A percentile compares a stretch with the other conserved stretches of the same genome.
Conservation (phyloP, 1,140 invertebrate genomes). For the Brachionus rubens region DNA sequence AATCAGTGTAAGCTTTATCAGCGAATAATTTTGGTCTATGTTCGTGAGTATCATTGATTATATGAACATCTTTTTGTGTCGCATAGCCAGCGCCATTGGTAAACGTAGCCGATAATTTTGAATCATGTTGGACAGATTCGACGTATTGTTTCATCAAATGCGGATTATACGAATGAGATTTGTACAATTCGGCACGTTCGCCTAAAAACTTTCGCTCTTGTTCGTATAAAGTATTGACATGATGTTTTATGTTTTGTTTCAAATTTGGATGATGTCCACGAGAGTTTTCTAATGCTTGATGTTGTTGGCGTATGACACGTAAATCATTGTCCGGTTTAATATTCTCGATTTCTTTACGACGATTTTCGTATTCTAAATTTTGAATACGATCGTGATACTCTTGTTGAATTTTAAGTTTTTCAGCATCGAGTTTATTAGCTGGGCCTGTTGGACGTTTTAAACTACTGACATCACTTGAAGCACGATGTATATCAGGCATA, state of each 20-base stretch:
- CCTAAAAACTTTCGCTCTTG: constrained; percentile 20
- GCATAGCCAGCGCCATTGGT: neutral
- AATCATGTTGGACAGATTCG: constrained; percentile 4
- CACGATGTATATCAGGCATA: neutral
- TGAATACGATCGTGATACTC: constrained; percentile 27
- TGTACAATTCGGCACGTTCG: constrained; percentile 35
- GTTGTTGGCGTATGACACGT: neutral
- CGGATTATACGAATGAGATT: constrained; percentile 23
- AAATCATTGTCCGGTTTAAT: constrained; percentile 14
- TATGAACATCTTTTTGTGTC: neutral
- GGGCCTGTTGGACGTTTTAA: neutral
- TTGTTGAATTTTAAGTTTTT: neutral
- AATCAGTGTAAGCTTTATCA: constrained; percentile 30
- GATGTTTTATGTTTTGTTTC: constrained; percentile 7
- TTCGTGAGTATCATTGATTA: neutral
- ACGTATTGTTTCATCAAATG: constrained; percentile 38
- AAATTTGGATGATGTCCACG: constrained; percentile 22
- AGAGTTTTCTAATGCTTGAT: constrained; percentile 3
- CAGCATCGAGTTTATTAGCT: constrained; percentile 15
- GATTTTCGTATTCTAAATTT: constrained; percentile 38
- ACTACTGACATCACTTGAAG: neutral
- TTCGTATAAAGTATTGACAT: constrained; percentile 40
- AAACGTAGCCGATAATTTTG: neutral
- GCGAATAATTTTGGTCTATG: constrained; percentile 29
- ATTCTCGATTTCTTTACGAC: constrained; percentile 22